Conservation (phyloP, 2,888 invertebrate genomes). For the Autographa pulchrina region DNA sequence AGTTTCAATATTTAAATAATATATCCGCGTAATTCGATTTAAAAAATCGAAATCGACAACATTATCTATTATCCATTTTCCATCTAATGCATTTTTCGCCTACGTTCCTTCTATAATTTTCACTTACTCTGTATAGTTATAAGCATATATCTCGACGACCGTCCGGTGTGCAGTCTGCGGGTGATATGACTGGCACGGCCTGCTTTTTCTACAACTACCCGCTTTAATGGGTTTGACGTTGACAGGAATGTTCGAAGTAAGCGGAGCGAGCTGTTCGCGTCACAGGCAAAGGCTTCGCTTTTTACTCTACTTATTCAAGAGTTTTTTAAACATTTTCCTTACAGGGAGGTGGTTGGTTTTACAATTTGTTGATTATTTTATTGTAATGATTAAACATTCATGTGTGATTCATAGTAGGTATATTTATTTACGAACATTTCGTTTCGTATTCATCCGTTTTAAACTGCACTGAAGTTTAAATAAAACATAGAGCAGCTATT, state of each 20-base stretch:
- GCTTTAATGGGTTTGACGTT: not conserved
- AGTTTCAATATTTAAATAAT: too few relatives aligned
- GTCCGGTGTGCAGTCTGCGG: not conserved
- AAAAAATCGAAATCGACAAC: too few relatives aligned
- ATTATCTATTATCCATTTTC: too few relatives aligned
- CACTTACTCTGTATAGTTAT: not conserved
- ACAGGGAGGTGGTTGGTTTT: too few relatives aligned
- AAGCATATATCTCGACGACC: not conserved
- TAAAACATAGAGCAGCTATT: not conserved
- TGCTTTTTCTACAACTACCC: constrained; percentile 1
- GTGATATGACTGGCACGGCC: not conserved
- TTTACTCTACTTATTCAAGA: constrained; percentile 25
- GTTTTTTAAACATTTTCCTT: not conserved
- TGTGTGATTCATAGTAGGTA: too few relatives aligned
- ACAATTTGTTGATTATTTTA: too few relatives aligned
- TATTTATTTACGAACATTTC: too few relatives aligned
- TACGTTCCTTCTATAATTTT: too few relatives aligned
- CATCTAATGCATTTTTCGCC: too few relatives aligned
- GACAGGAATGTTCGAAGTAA: constrained; percentile 3
- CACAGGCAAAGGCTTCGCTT: constrained; percentile 21
- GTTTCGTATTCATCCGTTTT: too few relatives aligned
- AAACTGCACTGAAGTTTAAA: not conserved
- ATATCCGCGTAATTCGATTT: too few relatives aligned
- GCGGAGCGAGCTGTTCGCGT: constrained; percentile 18
- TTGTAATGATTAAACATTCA: too few relatives aligned